Base-by-base conservation (phyloP, 2,797 vertebrate genomes). In the Bryconaethiops microstoma region DNA sequence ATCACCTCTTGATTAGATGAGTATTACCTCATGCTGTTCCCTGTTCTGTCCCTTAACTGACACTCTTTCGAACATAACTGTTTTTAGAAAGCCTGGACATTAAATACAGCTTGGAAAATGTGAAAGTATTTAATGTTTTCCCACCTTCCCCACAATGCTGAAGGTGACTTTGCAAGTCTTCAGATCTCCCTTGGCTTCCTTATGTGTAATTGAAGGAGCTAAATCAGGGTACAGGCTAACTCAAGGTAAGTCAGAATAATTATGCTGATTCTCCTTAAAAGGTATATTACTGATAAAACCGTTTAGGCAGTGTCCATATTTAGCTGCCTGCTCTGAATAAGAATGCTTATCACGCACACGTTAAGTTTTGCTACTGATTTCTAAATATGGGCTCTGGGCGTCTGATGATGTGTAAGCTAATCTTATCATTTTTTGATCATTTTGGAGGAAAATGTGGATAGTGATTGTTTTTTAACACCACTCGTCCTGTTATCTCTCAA, bases 171-270 rank as follows among this genome's bases (percentile, higher is more conserved):
- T 78, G 42, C 29, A 25, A 23, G 50, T 42, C 39, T 76, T 79
- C 5, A 79, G 62, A 82, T 42, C 75, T 72, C 54, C 52, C 69
- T 74, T 65, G 59, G 55, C 35, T 69, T 65, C 45, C 25, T 77
- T 13, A 68, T 77, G 71, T 75, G 57, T 76, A 72, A 60, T 40
- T 73, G 17, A 73, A 68, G 2, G 19, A 14, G 40, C 21, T 25
- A 77, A 52, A 82, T 77, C 65, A 73, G 64, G 54, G 17, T 75
- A 60, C 9, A 12, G 9, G 14, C 35, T 29, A 60, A 67, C 68
- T 70, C 55, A 71, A 80, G 64, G 35, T 77, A 21, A 74, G 69
- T 70, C 75, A 78, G 77, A 71, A 74, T 75, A 52, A 39, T 63
- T 63, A 25, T 59, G 40, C 8, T 65, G 16, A 52, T 69, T 82